phyloP scores from a whole-genome alignment of 2,113 vertebrate species.

The Malurus elegans region DNA sequence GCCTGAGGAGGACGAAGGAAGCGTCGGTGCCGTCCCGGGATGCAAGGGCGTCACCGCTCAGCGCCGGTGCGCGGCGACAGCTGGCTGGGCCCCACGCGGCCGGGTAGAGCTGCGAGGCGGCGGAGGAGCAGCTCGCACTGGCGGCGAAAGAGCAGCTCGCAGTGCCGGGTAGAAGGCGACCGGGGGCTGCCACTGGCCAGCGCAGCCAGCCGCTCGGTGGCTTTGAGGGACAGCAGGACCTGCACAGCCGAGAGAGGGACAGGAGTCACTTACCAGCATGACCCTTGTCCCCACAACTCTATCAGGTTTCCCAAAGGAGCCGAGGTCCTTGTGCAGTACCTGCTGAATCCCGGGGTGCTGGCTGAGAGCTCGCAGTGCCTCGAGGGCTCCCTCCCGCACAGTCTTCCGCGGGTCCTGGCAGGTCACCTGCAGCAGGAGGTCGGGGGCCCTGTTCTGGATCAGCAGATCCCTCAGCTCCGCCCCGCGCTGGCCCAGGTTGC shows the following conservation, averaged over 20 bases:
- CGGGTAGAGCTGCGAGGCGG: conserved; percentile 33
- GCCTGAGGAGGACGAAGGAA: not conserved
- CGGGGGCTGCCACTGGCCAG: not conserved
- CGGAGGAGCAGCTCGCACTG: conserved; percentile 62
- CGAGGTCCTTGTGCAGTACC: conserved; percentile 29
- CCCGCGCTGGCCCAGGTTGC: conserved; percentile 64
- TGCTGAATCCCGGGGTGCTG: conserved; percentile 62
- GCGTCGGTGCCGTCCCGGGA: not conserved
- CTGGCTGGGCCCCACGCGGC: not conserved
- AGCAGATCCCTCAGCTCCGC: conserved; percentile 52
- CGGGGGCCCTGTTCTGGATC: conserved; percentile 55
- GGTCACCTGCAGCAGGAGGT: conserved; percentile 65
- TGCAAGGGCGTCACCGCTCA: not conserved
- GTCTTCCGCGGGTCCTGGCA: conserved; percentile 63
- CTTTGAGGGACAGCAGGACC: conserved; percentile 72
- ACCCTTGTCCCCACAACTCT: not conserved
- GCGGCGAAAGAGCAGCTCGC: conserved; percentile 62
- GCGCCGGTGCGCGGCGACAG: not conserved
- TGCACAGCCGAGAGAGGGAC: conserved; percentile 2
- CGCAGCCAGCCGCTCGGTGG: conserved; percentile 60
- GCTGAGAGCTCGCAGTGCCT: conserved; percentile 67
- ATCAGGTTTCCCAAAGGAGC: not conserved
- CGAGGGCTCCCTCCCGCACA: conserved; percentile 71
- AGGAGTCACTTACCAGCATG: not conserved
- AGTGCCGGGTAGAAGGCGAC: conserved; percentile 44